Percentiles rank a stretch among this genome's conserved stretches.
phyloP scores from a whole-genome alignment of 2,797 vertebrate species.

The Acridotheres tristis region DNA sequence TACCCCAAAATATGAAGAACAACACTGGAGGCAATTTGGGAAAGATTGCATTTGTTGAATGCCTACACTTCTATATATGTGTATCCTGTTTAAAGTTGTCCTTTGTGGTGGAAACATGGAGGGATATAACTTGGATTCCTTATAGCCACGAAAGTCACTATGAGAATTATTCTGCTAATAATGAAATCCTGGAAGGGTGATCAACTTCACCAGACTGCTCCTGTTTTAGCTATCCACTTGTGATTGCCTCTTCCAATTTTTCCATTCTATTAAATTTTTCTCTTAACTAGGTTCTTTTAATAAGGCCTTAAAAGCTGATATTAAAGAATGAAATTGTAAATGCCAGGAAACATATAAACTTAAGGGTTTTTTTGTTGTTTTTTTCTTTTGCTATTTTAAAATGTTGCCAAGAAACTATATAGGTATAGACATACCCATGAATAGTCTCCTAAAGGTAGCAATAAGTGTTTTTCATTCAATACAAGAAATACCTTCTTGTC shows the following conservation, averaged over 20 bases:
- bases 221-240: background rate
- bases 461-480: background rate
- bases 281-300: background rate
- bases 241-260: background rate
- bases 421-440: background rate
- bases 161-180: background rate
- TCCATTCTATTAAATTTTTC: background rate
- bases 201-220: background rate
- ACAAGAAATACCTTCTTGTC: constrained; percentile 18
- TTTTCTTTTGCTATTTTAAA: background rate
- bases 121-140: background rate
- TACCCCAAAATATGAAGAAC: background rate
- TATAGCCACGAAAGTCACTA: background rate
- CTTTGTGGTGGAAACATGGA: background rate
- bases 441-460: background rate
- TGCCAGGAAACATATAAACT: background rate
- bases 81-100: background rate
- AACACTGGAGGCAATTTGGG: background rate
- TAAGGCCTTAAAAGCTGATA: background rate
- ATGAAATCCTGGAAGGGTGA: background rate
- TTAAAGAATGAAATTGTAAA: background rate
- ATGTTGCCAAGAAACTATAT: background rate
- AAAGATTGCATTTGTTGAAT: background rate
- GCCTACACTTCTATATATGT: background rate
- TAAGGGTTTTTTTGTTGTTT: background rate